Base-by-base conservation (phyloP, 2,113 vertebrate genomes). In the Nycticorax nycticorax region DNA sequence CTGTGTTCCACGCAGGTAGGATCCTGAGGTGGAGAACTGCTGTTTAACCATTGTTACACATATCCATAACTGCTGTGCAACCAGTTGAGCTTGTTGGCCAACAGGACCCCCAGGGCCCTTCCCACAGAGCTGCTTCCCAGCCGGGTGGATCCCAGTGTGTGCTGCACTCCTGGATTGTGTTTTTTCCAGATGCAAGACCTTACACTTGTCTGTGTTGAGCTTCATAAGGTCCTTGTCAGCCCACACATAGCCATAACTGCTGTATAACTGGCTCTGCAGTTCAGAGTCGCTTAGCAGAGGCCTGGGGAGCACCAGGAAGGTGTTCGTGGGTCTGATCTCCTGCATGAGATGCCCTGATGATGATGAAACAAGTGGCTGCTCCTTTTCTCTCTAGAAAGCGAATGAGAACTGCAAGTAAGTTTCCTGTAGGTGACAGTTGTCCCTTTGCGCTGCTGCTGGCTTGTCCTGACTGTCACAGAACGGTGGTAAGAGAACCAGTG, bases 401-500 rank as follows among this genome's bases (percentile, higher is more conserved):
- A 19, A 6, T 47, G 60, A 20, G 48, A 60, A 10, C 43, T 27
- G 32, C 0, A 11, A 35, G 45, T 62, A 53, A 20, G 32, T 52
- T 77, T 75, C 55, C 55, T 0, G 0, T 8, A 21, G 10, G 37
- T 72, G 79, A 47, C 1, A 0, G 9, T 22, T 85, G 63, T 77
- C 53, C 37, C 41, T 50, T 80, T 2, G 0, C 2, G 5, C 68
- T 81, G 35, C 45, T 80, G n/a, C 41, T 1, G 1, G 19, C 52
- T n/a, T 1, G 0, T 74, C 78, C 57, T 26, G 16, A 23, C 45
- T 55, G 63, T 66, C 35, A 47, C 1, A 0, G 32, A 45, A 4
- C 4, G 4, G 22, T 1, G 0, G 12, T 24, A 13, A 43, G 27
- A 88, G 39, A 71, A 39, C 30, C 39, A 24, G 24, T 0, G 0